Evolutionary conservation across 2,888 invertebrate genomes (phyloP).

Genomic region (Agonum fuliginosum): DNA sequence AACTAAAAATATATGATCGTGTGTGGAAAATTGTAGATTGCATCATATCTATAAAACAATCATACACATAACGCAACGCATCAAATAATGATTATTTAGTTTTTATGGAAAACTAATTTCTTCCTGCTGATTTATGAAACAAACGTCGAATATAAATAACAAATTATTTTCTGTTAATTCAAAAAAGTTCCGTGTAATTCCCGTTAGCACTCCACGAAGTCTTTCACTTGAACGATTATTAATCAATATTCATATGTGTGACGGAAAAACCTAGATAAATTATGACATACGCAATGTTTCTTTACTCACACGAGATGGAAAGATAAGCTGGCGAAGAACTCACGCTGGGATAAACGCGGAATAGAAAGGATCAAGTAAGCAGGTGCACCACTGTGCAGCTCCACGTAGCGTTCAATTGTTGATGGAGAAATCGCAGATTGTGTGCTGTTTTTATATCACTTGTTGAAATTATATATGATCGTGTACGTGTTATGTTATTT

Average conservation of each 20-base stretch:
- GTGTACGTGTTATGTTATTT: constrained; percentile 34
- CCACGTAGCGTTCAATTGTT: constrained; percentile 24
- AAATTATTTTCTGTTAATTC: constrained; percentile 24
- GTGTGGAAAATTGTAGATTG: no score
- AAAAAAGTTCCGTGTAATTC: constrained; percentile 20
- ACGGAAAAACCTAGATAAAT: constrained; percentile 46
- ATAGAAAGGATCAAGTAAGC: constrained; percentile 45
- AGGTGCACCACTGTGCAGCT: constrained; percentile 40
- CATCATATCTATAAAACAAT: background rate
- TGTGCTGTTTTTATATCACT: constrained; percentile 31
- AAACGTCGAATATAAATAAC: constrained; percentile 21
- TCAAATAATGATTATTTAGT: background rate
- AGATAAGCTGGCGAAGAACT: constrained; percentile 34
- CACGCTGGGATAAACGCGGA: constrained; percentile 48
- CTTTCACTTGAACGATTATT: constrained; percentile 36
- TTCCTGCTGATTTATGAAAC: background rate
- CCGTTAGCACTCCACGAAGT: background rate
- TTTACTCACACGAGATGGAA: constrained; percentile 8
- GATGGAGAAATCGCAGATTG: constrained; percentile 31
- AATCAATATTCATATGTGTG: constrained; percentile 39
- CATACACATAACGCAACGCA: no score
- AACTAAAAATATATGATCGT: no score
- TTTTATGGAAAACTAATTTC: constrained; percentile 3
- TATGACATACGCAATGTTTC: constrained; percentile 50
- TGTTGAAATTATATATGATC: constrained; percentile 35